Percentiles rank a stretch among this genome's conserved stretches.
Evolutionary conservation across 1,140 invertebrate species (phyloP).

Genomic region (Contarinia nasturtii): DNA sequence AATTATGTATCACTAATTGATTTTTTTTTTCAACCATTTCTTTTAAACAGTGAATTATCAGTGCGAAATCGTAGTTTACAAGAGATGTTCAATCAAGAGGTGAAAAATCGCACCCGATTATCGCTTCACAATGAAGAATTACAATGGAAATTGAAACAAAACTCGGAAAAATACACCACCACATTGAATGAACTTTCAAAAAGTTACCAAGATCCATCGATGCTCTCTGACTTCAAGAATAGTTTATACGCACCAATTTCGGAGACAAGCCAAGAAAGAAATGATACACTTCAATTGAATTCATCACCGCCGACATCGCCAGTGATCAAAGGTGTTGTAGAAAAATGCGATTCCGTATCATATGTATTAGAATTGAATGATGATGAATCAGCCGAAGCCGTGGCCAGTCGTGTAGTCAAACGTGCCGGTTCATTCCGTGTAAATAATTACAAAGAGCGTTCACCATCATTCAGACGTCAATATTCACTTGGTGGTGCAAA

Average conservation of each 20-base stretch:
- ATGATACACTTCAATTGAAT: not conserved
- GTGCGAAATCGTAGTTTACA: slow-evolving; percentile 46
- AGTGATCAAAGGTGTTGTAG: slow-evolving; percentile 57
- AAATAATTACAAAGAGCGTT: slow-evolving; percentile 11
- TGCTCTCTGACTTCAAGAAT: too few species aligned
- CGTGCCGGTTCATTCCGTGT: slow-evolving; percentile 30
- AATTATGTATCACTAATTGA: not conserved
- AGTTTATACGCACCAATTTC: slow-evolving; percentile 3
- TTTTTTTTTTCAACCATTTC: slow-evolving; percentile 6
- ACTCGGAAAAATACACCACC: slow-evolving; percentile 26
- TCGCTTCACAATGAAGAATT: slow-evolving; percentile 71
- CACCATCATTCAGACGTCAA: slow-evolving; percentile 22
- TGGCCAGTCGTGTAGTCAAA: slow-evolving; percentile 35
- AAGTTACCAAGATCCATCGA: slow-evolving; percentile 3
- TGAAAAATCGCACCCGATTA: slow-evolving; percentile 53
- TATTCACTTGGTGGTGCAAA: slow-evolving; percentile 22
- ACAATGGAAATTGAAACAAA: slow-evolving; percentile 62
- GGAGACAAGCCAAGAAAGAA: not conserved
- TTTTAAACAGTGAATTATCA: slow-evolving; percentile 29
- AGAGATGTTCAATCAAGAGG: slow-evolving; percentile 48
- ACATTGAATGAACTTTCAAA: slow-evolving; percentile 13
- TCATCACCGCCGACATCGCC: slow-evolving; percentile 35
- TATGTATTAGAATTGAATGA: slow-evolving; percentile 59
- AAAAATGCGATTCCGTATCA: slow-evolving; percentile 64
- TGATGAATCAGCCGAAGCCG: slow-evolving; percentile 47